Base-by-base conservation (phyloP, 2,113 vertebrate species). In the Limnothrissa miodon region DNA sequence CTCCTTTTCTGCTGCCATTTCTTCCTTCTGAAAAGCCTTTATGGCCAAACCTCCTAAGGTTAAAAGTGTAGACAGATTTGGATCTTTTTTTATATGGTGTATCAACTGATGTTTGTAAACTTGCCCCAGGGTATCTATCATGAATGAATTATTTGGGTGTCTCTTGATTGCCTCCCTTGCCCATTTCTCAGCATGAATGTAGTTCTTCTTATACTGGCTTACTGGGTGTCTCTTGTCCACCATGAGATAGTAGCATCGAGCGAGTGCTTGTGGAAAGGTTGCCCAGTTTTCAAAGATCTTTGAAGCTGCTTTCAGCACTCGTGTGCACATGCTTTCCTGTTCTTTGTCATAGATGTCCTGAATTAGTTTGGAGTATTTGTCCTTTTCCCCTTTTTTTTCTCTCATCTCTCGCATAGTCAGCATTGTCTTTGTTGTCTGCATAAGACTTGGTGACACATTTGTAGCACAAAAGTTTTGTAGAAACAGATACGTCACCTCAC, bases 71-170 rank as follows among this genome's bases (percentile, higher is more conserved):
- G 29, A 13, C 1, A 15, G 29, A 0, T 29, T 36, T 9, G 29
- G 7, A 4, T 36, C 25, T 36, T 0, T 29, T 4, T 15, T 33
- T 11, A 33, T 0, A 0, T 3, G 33, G 46, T 33, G 39, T 13
- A 80, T 82, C 21, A 92, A 81, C 10, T 2, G 5, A 29, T 86
- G 85, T 78, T 91, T 92, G 15, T 89, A 33, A 80, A 91, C 4
- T 78, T 92, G 89, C 23, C 90, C 91, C 7, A 92, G 87, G 29
- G 91, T 92, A 53, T 92, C 89, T 29, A 87, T 88, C 0, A 89
- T 21, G 13, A 86, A 90, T 0, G 89, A 91, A 48, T 86, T 92
- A 23, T 48, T 13, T 5, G 70, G 78, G 9, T 78, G 70, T 85
- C 39, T 85, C 33, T 1, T 0, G 21, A 84, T 88, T 53, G 89